Evolutionary conservation across 2,888 invertebrate genomes (phyloP).

Genomic region (Protodeltote pygarga): DNA sequence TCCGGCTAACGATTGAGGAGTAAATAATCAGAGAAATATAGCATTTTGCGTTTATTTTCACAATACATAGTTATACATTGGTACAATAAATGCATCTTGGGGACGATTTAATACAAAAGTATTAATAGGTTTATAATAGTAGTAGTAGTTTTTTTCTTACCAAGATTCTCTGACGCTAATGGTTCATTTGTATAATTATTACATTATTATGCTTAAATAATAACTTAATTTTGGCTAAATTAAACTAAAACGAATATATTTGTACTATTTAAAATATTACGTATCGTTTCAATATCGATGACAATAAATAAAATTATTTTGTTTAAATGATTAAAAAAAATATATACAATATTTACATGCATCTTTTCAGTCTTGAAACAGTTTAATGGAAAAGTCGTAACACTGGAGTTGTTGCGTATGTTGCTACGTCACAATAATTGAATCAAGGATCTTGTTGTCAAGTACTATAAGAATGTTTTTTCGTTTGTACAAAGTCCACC

Average conservation of each 20-base stretch:
- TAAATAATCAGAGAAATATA: constrained; percentile 8
- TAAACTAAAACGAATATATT: constrained; percentile 55
- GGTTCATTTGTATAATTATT: constrained; percentile 33
- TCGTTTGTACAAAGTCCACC: no score
- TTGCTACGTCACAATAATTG: not conserved
- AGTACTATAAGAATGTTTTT: no score
- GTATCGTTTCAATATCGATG: constrained; percentile 43
- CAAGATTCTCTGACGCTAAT: constrained; percentile 42
- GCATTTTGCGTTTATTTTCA: constrained; percentile 45
- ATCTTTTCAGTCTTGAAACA: constrained; percentile 49
- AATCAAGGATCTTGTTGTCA: no score
- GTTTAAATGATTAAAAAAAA: constrained; percentile 31
- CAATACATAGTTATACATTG: constrained; percentile 60
- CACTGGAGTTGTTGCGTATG: constrained; percentile 2
- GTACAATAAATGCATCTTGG: constrained; percentile 76
- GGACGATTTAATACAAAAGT: constrained; percentile 70
- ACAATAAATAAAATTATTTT: constrained; percentile 51
- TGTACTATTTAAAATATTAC: constrained; percentile 67
- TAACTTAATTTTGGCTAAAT: constrained; percentile 45
- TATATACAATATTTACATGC: constrained; percentile 54
- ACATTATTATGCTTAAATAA: constrained; percentile 45
- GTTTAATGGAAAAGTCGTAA: constrained; percentile 44
- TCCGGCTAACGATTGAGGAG: not conserved
- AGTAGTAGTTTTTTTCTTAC: constrained; percentile 30
- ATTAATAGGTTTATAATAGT: constrained; percentile 53